Percentiles rank a stretch among this genome's conserved stretches.
Conservation (phyloP, 1,140 invertebrate species). For the Eriosoma lanigerum region DNA sequence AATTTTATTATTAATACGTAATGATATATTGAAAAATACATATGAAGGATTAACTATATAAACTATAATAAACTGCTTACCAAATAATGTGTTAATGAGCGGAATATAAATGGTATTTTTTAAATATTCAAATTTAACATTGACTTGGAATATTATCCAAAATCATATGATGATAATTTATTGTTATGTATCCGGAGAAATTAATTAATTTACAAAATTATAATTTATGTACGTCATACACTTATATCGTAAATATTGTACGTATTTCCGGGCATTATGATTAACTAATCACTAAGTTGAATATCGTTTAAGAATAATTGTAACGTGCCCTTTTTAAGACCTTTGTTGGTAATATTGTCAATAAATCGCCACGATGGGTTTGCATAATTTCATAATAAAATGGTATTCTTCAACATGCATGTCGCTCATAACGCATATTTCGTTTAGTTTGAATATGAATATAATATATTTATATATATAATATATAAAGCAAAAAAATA, state of each 20-base stretch:
- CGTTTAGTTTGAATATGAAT: background rate
- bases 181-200: background rate
- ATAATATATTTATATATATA: background rate
- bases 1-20: too few species aligned
- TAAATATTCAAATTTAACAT: too few species aligned
- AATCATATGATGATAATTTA: too few species aligned
- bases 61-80: too few species aligned
- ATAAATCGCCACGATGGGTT: background rate
- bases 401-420: background rate
- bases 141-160: too few species aligned
- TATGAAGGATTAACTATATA: too few species aligned
- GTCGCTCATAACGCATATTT: background rate
- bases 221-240: background rate
- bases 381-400: background rate
- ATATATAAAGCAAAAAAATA: too few species aligned
- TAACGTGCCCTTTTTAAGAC: background rate
- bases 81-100: too few species aligned
- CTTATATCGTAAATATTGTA: background rate
- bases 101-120: too few species aligned
- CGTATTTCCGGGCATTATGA: conserved; percentile 18
- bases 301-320: background rate
- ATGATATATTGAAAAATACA: too few species aligned
- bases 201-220: background rate
- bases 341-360: background rate
- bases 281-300: background rate